Base-by-base conservation (phyloP, 2,888 invertebrate species). In the Drosophila cracens region DNA sequence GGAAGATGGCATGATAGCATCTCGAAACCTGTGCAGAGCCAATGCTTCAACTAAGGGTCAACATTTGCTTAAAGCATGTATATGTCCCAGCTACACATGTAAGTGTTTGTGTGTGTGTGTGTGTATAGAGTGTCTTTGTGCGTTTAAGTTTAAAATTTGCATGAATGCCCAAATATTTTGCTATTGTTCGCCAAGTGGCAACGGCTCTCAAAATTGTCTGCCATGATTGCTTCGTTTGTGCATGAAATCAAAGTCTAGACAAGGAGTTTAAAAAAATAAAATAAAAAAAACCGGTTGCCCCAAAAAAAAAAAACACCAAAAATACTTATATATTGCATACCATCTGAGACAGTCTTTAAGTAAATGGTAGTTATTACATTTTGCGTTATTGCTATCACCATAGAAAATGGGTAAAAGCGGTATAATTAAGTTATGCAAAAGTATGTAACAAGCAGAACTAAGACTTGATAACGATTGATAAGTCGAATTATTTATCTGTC, bases 61-160 rank as follows among this genome's bases (percentile, higher is more conserved):
- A 56, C 27, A 46, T 18, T 59, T 64, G 43, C 25, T 38, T 33
- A 27, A 8, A 57, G 57, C 36, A 36, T 36, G 8, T 59, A 13
- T 63, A 4, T 21, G 62, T 33, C 33, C 33, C 0, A 33, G 33
- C 8, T 10, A 46, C 8, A n/a, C 16, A 27, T 18, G 25, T 29
- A 11, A 21, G 36, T 18, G 25, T 21, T 8, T 60, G 38, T 57
- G 3, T 27, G n/a, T 49, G 2, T 33, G 34, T 18, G n/a, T 25
- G 10, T 59, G 36, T 54, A 43, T 29, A 33, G 7, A 31, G 4
- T 27, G n/a, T 38, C 29, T n/a, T 18, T 33, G 27, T 59, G 40
- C 54, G 48, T 29, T 33, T 52, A 25, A 60, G 34, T 31, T 31
- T 4, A 21, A 64, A 82, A 84, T 87, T 75, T 71, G 68, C 83